Percentiles rank a stretch among this genome's conserved stretches.
phyloP scores from a whole-genome alignment of 2,797 vertebrate species.

The Acropternis orthonyx region DNA sequence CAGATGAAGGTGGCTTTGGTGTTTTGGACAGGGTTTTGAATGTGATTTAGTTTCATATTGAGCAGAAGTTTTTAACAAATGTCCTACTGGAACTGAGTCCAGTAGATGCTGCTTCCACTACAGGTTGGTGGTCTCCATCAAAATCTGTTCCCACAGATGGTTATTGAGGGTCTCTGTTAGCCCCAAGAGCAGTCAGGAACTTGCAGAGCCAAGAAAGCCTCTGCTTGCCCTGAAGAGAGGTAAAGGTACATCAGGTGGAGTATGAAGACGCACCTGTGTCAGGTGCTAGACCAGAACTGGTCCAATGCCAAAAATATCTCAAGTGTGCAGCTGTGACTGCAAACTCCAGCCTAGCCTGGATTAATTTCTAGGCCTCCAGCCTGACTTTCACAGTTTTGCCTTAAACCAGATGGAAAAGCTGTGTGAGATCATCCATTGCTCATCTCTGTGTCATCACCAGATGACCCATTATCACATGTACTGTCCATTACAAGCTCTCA shows the following conservation, averaged over 20 bases:
- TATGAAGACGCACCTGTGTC: background rate
- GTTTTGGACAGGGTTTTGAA: background rate
- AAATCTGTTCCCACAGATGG: background rate
- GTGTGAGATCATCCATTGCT: conserved; percentile 26
- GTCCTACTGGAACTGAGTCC: background rate
- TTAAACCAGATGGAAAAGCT: conserved; percentile 33
- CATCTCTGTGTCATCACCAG: conserved; percentile 26
- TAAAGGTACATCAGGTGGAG: background rate
- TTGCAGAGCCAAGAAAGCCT: background rate
- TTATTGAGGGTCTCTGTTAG: background rate
- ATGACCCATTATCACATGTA: conserved; percentile 17
- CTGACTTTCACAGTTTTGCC: conserved; percentile 5
- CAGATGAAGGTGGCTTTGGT: background rate
- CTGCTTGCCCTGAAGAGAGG: background rate
- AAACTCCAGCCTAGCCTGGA: background rate
- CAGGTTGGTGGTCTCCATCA: background rate
- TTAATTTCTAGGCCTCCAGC: background rate
- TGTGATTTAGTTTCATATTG: background rate
- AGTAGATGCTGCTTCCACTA: background rate
- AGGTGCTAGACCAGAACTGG: background rate
- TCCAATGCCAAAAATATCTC: background rate
- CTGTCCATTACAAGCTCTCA: background rate
- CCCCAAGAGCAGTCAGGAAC: background rate
- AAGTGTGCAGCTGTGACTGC: background rate
- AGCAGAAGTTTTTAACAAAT: conserved; percentile 23